Evolutionary conservation across 2,113 vertebrate genomes (phyloP), one percentile per base, ranked within the genome.

Genomic region (Urocynchramus pylzowi): DNA sequence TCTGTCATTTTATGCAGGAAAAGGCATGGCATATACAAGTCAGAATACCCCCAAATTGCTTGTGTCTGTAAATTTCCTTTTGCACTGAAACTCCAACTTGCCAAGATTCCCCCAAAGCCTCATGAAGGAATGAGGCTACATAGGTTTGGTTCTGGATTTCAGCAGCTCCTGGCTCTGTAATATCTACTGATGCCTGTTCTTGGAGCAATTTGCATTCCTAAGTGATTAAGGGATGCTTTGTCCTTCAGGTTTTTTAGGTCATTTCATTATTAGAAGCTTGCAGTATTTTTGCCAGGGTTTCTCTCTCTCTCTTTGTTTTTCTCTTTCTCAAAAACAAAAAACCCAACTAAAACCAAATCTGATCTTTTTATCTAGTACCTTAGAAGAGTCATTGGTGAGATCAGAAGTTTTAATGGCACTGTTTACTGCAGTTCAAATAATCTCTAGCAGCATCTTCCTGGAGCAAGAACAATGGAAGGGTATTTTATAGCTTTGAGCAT

Each of bases 401-500:
- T 90, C 45, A 91, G 91, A 76, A 93, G 67, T 45, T 96, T 94
- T 69, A 84, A 94, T 95, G 85, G 83, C 78, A 47, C 71, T 92
- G 85, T 96, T 97, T 92, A 95, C 93, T 89, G 56, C 70, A 84
- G 93, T 78, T 95, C 76, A 81, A 71, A 96, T 90, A 87, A 93
- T 88, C 85, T 95, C 60, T 93, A 90, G 44, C 35, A 5, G 76
- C 75, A 95, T 91, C 92, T 96, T 96, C 76, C 90, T 90, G 71
- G 64, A 94, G 64, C 37, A 90, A 0, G 81, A 94, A 96, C 96
- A 97, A 95, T 84, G 61, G 73, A 70, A 78, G 41, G 12, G 45
- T 92, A 84, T 94, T 96, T 97, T 96, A 92, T 89, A 93, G 96
- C 89, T 95, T 74, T 76, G 80, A 94, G 87, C 17, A 92, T 94